Evolutionary conservation across 2,797 vertebrate species (phyloP).

Genomic region (Leucoraja ocellata): DNA sequence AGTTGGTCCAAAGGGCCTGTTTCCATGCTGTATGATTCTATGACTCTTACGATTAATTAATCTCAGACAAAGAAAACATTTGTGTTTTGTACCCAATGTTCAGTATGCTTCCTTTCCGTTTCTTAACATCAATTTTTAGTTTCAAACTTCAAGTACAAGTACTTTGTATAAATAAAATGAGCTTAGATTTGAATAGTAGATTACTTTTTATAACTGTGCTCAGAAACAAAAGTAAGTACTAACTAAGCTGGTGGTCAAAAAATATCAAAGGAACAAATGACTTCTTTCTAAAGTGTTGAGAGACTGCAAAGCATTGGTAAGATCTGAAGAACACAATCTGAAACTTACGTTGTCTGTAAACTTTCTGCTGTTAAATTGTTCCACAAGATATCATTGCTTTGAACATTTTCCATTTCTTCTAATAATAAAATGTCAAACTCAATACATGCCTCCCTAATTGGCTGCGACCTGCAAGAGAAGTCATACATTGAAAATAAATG

Average conservation of each 20-base stretch:
- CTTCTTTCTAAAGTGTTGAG: neutral
- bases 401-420: slow-evolving; percentile 86
- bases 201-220: neutral
- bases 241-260: neutral
- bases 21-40: too few species aligned
- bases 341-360: slow-evolving; percentile 81
- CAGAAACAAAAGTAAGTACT: neutral
- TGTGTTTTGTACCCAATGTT: neutral
- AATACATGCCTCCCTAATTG: slow-evolving; percentile 71
- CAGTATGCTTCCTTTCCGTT: neutral
- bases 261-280: neutral
- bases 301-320: slow-evolving; percentile 24
- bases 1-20: too few species aligned
- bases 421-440: slow-evolving; percentile 79
- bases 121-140: neutral
- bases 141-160: too few species aligned
- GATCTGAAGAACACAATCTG: slow-evolving; percentile 26
- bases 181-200: neutral
- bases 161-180: neutral
- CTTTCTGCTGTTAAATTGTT: slow-evolving; percentile 90
- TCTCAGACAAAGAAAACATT: neutral
- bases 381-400: slow-evolving; percentile 92
- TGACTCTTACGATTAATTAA: neutral
- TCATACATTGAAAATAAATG: slow-evolving; percentile 11
- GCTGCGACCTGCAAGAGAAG: slow-evolving; percentile 65